Conservation (phyloP, 2,888 invertebrate species). For the Dysmachus trigonus region DNA sequence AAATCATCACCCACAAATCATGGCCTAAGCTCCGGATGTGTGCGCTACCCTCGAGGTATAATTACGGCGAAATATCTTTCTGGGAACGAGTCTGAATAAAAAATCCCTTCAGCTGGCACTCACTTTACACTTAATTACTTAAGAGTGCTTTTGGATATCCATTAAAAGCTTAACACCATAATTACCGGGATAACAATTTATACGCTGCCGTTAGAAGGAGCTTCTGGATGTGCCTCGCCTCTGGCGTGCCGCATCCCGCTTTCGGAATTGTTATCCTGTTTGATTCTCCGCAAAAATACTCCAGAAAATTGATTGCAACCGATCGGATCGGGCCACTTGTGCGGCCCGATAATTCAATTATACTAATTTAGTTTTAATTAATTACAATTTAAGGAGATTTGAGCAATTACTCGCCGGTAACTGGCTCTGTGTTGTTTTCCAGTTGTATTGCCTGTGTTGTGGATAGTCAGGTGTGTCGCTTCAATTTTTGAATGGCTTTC, state of each 20-base stretch:
- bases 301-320: constrained; percentile 35
- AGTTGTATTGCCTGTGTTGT: not conserved
- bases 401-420: not conserved
- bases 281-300: constrained; percentile 31
- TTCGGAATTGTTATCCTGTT: constrained; percentile 19
- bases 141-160: constrained; percentile 42
- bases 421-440: not conserved
- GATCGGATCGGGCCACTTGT: constrained; percentile 27
- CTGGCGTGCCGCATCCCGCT: not conserved
- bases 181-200: constrained; percentile 41
- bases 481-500: not conserved
- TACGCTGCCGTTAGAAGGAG: constrained; percentile 4
- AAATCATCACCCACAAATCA: constrained; percentile 29
- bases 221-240: not conserved
- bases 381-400: constrained; percentile 32
- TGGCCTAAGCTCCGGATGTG: not conserved
- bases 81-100: not conserved
- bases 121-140: constrained; percentile 42
- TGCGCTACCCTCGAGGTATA: not conserved
- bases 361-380: constrained; percentile 37
- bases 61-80: constrained; percentile 12
- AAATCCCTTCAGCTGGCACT: constrained; percentile 24
- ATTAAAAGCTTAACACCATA: constrained; percentile 42
- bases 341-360: constrained; percentile 37
- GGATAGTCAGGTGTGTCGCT: not conserved